Conservation (phyloP, 2,888 invertebrate genomes). For the Cinara cedri region DNA sequence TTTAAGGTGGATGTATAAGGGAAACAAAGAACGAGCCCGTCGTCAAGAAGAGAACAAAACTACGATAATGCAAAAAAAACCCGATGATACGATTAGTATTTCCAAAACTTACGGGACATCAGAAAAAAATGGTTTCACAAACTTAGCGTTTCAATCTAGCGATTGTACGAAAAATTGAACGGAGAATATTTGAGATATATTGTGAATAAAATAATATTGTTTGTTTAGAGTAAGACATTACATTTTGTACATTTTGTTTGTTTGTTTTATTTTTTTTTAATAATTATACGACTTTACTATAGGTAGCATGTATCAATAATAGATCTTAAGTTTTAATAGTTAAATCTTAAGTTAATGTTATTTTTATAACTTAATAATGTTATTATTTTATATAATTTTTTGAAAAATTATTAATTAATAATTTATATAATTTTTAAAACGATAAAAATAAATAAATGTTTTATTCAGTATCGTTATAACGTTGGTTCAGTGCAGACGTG, state of each 20-base stretch:
- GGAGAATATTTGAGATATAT: background rate
- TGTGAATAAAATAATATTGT: background rate
- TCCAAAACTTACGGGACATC: background rate
- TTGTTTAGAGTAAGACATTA: background rate
- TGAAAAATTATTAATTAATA: background rate
- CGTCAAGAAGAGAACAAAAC: background rate
- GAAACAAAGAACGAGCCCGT: conserved; percentile 68
- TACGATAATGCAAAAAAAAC: background rate
- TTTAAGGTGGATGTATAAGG: conserved; percentile 73
- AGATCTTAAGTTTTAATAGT: background rate
- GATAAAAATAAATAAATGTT: background rate
- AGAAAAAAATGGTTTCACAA: conserved; percentile 29
- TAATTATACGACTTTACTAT: background rate
- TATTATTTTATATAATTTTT: background rate
- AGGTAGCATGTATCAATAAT: background rate
- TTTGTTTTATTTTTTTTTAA: background rate
- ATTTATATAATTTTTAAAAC: background rate
- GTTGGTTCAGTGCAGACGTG: too few relatives aligned
- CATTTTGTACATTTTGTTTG: too few relatives aligned
- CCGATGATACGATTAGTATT: background rate
- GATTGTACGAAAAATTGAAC: background rate
- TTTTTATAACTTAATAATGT: background rate
- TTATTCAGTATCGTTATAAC: background rate
- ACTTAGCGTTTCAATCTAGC: conserved; percentile 8
- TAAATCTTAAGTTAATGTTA: background rate